A percentile compares a stretch with the other conserved stretches of the same genome.
Evolutionary conservation across 2,113 vertebrate species (phyloP).

Genomic region (Hippolais icterina): DNA sequence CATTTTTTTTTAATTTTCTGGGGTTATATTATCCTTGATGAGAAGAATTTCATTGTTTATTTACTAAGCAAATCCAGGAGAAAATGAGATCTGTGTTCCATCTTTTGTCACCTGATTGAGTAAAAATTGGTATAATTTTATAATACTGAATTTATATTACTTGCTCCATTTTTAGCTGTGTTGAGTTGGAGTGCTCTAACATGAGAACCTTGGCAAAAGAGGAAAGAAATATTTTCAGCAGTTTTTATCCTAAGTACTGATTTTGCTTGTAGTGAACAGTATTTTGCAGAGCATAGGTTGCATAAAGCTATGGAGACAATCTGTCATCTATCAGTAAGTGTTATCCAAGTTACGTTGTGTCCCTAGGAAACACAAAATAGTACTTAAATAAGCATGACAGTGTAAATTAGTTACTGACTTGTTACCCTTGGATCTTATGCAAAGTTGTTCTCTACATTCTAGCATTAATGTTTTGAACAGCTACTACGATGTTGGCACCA

Average conservation of each 20-base stretch:
- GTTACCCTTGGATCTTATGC: not conserved
- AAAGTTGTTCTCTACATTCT: not conserved
- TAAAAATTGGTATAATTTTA: not conserved
- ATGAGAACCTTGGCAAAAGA: not conserved
- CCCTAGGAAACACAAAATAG: not conserved
- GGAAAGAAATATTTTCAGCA: not conserved
- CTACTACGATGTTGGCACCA: not conserved
- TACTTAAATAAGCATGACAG: not conserved
- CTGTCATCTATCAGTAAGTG: not conserved
- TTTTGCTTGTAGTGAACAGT: not conserved
- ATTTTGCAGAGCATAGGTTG: not conserved
- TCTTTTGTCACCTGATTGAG: not conserved
- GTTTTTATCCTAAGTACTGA: not conserved
- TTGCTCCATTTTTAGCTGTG: not conserved
- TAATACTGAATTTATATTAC: not conserved
- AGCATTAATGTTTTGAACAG: not conserved
- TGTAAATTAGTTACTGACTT: not conserved
- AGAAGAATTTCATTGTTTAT: not conserved
- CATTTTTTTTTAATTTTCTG: not conserved
- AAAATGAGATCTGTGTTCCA: not conserved
- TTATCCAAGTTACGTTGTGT: not conserved
- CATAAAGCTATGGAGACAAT: not conserved
- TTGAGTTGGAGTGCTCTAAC: not conserved
- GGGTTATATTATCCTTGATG: not conserved
- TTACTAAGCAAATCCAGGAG: not conserved